Evolutionary conservation across 2,888 invertebrate genomes (phyloP).

Genomic region (Agrotis segetum): DNA sequence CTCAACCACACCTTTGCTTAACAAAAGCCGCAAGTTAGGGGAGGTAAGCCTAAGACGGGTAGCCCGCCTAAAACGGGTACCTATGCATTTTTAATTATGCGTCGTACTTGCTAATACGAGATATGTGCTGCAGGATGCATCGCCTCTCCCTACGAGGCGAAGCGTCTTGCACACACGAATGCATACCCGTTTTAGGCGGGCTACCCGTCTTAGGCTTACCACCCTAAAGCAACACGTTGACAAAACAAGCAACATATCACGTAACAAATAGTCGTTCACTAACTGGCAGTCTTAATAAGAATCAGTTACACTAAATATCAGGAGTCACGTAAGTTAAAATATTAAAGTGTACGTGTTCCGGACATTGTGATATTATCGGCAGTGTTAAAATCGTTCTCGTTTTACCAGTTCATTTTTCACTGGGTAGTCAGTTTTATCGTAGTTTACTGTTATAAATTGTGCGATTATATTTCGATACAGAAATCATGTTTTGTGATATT

Average conservation of each 20-base stretch:
- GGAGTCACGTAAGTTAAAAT: constrained; percentile 59
- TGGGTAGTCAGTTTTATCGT: constrained; percentile 38
- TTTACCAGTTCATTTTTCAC: constrained; percentile 59
- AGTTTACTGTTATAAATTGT: constrained; percentile 25
- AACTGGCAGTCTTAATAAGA: constrained; percentile 11
- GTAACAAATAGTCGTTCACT: background rate
- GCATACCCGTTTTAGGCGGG: too few species aligned
- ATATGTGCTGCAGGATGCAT: too few species aligned
- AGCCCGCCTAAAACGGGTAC: too few species aligned
- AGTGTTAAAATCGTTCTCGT: constrained; percentile 54
- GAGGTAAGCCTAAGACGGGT: too few species aligned
- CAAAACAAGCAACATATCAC: background rate
- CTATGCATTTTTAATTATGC: too few species aligned
- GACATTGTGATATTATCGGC: constrained; percentile 65
- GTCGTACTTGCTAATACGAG: too few species aligned
- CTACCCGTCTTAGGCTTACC: too few species aligned
- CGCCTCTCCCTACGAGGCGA: too few species aligned
- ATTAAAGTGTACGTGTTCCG: constrained; percentile 64
- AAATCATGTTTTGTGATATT: constrained; percentile 18
- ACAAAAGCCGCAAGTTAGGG: background rate
- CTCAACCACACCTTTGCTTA: background rate
- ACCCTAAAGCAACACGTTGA: too few species aligned
- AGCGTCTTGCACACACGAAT: too few species aligned
- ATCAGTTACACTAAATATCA: constrained; percentile 45
- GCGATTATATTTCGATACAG: constrained; percentile 29